These are phyloP conservation scores for Todiramphus chloris DNA, from an alignment of 2,113 vertebrate species.

Conservation along the genomic window DNA sequence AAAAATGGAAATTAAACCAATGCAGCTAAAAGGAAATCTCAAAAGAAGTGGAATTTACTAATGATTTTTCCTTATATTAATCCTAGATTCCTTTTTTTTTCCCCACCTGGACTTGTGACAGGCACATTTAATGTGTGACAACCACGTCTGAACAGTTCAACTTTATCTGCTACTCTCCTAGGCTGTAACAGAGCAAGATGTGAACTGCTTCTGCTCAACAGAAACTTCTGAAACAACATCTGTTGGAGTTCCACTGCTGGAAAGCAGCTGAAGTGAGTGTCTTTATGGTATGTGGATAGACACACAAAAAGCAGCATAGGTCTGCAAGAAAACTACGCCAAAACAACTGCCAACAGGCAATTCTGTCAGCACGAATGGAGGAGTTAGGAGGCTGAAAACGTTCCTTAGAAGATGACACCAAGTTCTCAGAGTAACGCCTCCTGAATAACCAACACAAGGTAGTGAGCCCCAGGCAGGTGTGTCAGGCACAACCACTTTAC, in stretches of 20 bases:
- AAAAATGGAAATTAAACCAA: not conserved
- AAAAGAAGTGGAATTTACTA: not conserved
- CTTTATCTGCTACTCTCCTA: not conserved
- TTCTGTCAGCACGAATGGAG: not conserved
- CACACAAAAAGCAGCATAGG: not conserved
- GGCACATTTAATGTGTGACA: not conserved
- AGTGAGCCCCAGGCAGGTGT: not conserved
- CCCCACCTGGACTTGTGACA: not conserved
- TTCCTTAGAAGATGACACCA: not conserved
- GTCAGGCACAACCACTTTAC: not conserved
- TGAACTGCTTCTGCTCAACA: not conserved
- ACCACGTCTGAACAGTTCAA: not conserved
- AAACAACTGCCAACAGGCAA: not conserved
- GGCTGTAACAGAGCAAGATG: not conserved
- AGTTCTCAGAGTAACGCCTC: not conserved
- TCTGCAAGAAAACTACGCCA: not conserved
- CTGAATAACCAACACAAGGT: not conserved
- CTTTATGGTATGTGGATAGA: not conserved
- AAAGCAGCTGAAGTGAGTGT: not conserved
- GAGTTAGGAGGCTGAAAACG: not conserved
- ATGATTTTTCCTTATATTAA: not conserved
- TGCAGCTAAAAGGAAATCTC: not conserved
- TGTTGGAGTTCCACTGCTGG: not conserved
- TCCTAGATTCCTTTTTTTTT: not conserved
- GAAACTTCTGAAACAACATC: not conserved